Evolutionary conservation across 1,140 invertebrate species (phyloP).

Genomic region (Drosophila nannoptera): DNA sequence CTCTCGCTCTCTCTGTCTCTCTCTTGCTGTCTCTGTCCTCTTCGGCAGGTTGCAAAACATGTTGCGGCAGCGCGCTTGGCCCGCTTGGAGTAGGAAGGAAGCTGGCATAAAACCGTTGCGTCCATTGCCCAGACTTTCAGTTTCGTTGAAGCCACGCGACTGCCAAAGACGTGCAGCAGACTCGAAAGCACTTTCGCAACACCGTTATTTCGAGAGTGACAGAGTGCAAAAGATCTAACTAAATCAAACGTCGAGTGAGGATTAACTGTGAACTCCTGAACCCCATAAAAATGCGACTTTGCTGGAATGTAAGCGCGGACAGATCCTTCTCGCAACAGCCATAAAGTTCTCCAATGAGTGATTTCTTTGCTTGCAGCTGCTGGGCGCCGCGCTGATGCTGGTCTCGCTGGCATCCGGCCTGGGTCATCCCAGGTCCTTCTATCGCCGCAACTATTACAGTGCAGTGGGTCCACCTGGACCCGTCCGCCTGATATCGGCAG

Average conservation of each 20-base stretch:
- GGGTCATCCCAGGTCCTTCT: constrained; percentile 53
- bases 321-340: neutral
- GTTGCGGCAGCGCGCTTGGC: constrained; percentile 35
- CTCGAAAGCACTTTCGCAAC: neutral
- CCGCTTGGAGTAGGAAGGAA: constrained; percentile 55
- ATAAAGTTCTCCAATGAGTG: constrained; percentile 1
- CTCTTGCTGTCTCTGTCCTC: constrained; percentile 17
- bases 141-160: constrained; percentile 73
- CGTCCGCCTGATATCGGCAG: constrained; percentile 28
- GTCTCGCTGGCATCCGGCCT: constrained; percentile 28
- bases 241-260: constrained; percentile 13
- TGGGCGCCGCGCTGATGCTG: constrained; percentile 48
- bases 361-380: constrained; percentile 40
- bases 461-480: constrained; percentile 49
- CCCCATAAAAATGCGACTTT: constrained; percentile 50
- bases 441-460: constrained; percentile 59
- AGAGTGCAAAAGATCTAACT: neutral
- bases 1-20: constrained; percentile 13
- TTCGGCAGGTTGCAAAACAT: constrained; percentile 51
- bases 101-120: constrained; percentile 77
- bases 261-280: constrained; percentile 15
- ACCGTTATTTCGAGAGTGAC: neutral
- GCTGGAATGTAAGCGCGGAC: constrained; percentile 60
- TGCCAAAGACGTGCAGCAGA: constrained; percentile 38
- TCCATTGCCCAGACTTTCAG: constrained; percentile 76